Evolutionary conservation across 2,888 invertebrate genomes (phyloP), one percentile per base, ranked within the genome.

Genomic region (Caradrina clavipalpis): DNA sequence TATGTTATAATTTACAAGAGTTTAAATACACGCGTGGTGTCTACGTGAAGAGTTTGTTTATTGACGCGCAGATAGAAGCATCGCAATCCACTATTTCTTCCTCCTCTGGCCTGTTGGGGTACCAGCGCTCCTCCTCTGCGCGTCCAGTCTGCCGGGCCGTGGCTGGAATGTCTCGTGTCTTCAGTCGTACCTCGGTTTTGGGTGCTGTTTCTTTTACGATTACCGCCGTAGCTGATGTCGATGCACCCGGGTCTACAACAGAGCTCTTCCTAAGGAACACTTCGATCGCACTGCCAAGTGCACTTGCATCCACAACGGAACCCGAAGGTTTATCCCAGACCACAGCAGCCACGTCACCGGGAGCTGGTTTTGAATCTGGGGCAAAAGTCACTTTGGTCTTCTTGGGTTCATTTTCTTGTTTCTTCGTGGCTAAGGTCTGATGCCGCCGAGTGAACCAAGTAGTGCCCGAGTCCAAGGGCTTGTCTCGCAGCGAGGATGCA

Each of bases 1-100:
- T 90, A 90, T 63, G 58, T 73, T 76, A 87, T 91, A 89, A 89
- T 93, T 91, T 94, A 93, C 93, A 94, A 91, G 92, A 90, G 84
- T 78, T 82, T 87, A 87, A 93, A 91, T 88, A 84, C 89, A 89
- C 86, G 80, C 67, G 62, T 73, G 74, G 87, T 84, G 88, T 86
- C 97, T 98, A 98, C 89, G 98, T 98, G 91, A 98, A 98, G 62
- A 98, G 97, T 93, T 98, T 98, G 93, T 98, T 98, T 63, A 98
- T 95, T 56, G 98, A 98, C 78, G 98, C 97, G 94, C 98, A 98
- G 82, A 98, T 96, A 42, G 98, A 97, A 53, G 98, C 97, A 86
- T 98, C 98, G 93, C 98, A 98, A 35, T 98, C 98, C 69, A 96
- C 92, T 42, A 97, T 96, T 67, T 97, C 97, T 49, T 97, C 98